Conservation (phyloP, 2,113 vertebrate genomes). For the Anser brachyrhynchus region DNA sequence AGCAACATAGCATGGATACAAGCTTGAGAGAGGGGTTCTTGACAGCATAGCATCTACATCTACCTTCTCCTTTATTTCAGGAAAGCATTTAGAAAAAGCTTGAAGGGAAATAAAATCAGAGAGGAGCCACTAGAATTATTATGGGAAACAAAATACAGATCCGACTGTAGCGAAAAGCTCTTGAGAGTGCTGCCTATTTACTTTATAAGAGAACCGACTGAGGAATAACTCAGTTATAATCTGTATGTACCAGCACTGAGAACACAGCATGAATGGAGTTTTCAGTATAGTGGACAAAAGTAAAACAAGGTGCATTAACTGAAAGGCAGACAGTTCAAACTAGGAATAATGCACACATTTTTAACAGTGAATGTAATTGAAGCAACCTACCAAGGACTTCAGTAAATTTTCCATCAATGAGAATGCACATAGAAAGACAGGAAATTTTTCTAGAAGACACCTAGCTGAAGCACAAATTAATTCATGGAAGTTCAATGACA, state of each 20-base stretch:
- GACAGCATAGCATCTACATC: neutral
- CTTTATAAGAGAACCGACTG: neutral
- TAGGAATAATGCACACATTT: neutral
- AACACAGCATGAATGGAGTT: neutral
- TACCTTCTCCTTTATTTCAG: neutral
- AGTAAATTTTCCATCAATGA: neutral
- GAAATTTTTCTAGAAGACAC: neutral
- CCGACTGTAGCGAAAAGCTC: neutral
- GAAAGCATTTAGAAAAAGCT: neutral
- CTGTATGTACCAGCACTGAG: neutral
- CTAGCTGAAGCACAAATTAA: slow-evolving; percentile 26
- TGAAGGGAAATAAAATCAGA: slow-evolving; percentile 8
- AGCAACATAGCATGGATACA: neutral
- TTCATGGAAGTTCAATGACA: neutral
- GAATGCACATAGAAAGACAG: neutral
- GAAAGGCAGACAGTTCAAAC: neutral
- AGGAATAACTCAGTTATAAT: neutral
- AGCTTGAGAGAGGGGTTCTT: neutral
- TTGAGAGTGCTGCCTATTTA: neutral
- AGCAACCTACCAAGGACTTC: slow-evolving; percentile 21
- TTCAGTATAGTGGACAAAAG: slow-evolving; percentile 11
- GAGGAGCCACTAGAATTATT: neutral
- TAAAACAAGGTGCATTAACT: neutral
- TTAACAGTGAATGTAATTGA: slow-evolving; percentile 1
- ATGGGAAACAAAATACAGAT: slow-evolving; percentile 16